These are phyloP conservation scores for Sebastes aleutianus DNA, from an alignment of 2,797 vertebrate genomes.

Conservation along the genomic window DNA sequence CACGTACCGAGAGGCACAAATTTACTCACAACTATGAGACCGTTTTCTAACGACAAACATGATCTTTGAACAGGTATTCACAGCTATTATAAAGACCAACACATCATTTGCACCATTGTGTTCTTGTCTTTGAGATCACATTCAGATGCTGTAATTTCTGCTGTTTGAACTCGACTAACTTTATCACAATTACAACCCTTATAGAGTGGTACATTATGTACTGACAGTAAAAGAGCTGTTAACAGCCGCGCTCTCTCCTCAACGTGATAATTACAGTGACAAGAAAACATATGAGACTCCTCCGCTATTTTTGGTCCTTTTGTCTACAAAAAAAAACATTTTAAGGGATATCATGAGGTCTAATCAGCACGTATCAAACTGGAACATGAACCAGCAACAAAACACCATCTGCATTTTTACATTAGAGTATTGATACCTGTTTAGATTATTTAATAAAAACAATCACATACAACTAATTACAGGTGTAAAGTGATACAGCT, in stretches of 20 bases:
- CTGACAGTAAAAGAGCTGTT: slow-evolving; percentile 39
- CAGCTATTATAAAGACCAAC: not conserved
- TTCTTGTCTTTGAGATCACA: slow-evolving; percentile 1
- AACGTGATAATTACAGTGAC: slow-evolving; percentile 59
- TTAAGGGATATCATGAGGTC: not conserved
- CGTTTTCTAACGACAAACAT: not conserved
- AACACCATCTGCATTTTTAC: no score
- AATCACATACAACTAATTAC: not conserved
- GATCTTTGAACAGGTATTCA: not conserved
- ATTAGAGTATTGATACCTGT: not conserved
- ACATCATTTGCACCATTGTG: not conserved
- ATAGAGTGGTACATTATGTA: slow-evolving; percentile 35
- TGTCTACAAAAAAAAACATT: slow-evolving; percentile 10
- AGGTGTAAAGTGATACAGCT: not conserved
- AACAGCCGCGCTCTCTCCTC: slow-evolving; percentile 23
- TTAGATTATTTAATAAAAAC: not conserved
- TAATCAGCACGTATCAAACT: not conserved
- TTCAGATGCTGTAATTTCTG: slow-evolving; percentile 36
- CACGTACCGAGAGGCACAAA: not conserved
- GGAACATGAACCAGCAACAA: not conserved
- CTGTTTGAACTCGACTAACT: slow-evolving; percentile 2
- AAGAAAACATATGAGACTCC: slow-evolving; percentile 7
- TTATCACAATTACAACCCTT: slow-evolving; percentile 34
- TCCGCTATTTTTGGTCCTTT: slow-evolving; percentile 13
- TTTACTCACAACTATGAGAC: not conserved